These are phyloP conservation scores for Nephotettix cincticeps DNA, from an alignment of 1,140 invertebrate genomes.

Conservation along the genomic window DNA sequence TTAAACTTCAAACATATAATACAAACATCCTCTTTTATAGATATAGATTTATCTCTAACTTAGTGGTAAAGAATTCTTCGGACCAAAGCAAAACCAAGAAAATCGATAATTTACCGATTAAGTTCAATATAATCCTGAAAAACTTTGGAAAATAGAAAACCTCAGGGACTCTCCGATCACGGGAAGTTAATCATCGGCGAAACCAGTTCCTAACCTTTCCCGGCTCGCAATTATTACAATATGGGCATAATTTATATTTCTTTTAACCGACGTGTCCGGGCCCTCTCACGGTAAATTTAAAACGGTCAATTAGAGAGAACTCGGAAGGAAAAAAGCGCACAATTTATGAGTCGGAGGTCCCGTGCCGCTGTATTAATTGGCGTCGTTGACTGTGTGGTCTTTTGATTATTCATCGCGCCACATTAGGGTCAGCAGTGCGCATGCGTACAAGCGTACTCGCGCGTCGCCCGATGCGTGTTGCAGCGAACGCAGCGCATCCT, in stretches of 20 bases:
- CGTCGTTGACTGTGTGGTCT: not conserved
- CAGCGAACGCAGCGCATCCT: no score
- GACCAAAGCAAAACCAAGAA: no score
- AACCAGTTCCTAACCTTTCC: not conserved
- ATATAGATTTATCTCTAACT: no score
- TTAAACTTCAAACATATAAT: no score
- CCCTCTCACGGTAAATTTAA: constrained; percentile 13
- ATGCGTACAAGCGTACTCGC: not conserved
- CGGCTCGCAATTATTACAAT: not conserved
- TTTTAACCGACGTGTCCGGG: constrained; percentile 10
- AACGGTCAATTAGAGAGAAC: constrained; percentile 1
- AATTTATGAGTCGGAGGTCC: not conserved
- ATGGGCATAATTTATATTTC: constrained; percentile 17
- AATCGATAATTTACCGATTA: no score
- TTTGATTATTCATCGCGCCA: constrained; percentile 3
- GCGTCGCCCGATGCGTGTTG: not conserved
- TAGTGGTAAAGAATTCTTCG: no score
- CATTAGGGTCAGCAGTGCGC: not conserved
- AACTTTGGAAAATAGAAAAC: no score
- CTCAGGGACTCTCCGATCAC: no score
- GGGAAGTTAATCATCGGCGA: not conserved
- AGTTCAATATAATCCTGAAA: no score
- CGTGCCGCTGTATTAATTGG: not conserved
- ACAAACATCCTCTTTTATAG: no score
- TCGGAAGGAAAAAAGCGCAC: not conserved